Conservation (phyloP, 2,797 vertebrate genomes). For the Vireo griseus region DNA sequence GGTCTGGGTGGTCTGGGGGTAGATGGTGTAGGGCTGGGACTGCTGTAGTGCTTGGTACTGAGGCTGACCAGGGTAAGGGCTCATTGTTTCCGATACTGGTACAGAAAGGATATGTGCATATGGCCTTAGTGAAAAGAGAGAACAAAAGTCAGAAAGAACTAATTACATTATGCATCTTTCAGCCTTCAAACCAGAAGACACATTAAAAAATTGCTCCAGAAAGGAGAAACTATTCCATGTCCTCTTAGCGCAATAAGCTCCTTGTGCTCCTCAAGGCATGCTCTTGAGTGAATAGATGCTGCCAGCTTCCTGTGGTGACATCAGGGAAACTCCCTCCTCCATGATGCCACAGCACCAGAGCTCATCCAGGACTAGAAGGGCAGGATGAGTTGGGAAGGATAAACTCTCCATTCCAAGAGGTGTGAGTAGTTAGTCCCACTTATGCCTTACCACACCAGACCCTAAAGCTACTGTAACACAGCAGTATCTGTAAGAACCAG, state of each 20-base stretch:
- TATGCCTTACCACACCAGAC: not conserved
- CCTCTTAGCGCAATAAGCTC: not conserved
- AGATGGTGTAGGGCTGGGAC: slow-evolving; percentile 89
- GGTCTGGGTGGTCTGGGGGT: slow-evolving; percentile 89
- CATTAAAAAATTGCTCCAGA: not conserved
- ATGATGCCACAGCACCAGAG: not conserved
- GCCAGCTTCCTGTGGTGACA: not conserved
- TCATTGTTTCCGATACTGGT: slow-evolving; percentile 82
- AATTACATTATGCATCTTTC: not conserved
- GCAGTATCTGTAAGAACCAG: not conserved
- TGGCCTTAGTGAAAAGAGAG: slow-evolving; percentile 65
- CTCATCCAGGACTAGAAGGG: not conserved
- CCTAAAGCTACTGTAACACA: not conserved
- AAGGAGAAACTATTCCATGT: not conserved
- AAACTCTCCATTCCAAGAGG: not conserved
- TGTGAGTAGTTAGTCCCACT: rapidly evolving
- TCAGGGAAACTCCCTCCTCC: not conserved
- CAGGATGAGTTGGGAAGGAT: not conserved
- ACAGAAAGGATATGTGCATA: slow-evolving; percentile 80
- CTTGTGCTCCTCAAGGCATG: not conserved
- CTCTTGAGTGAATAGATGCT: not conserved
- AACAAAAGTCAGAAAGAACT: not conserved
- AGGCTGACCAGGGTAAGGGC: slow-evolving; percentile 85
- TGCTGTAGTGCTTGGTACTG: slow-evolving; percentile 88
- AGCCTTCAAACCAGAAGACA: not conserved